A percentile compares a stretch with the other conserved stretches of the same genome.
These are phyloP conservation scores for Altica lythri DNA, from an alignment of 2,888 invertebrate genomes.

Conservation along the genomic window DNA sequence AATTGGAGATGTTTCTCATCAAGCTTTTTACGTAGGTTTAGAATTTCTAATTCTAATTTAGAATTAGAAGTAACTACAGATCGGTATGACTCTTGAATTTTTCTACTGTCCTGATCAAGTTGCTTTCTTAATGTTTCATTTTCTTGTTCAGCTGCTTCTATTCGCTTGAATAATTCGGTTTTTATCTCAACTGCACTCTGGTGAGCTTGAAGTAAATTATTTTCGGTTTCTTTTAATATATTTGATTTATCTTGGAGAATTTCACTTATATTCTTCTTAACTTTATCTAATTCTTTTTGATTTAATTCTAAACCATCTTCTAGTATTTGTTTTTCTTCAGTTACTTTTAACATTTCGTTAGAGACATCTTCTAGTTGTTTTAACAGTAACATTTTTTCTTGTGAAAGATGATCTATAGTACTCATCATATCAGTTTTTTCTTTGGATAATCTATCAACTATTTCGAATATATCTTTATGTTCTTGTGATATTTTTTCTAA, in stretches of 20 bases:
- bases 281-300: constrained; percentile 42
- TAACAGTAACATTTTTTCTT: constrained; percentile 22
- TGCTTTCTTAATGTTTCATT: constrained; percentile 33
- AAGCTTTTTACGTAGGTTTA: constrained; percentile 42
- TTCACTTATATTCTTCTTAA: constrained; percentile 44
- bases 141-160: constrained; percentile 41
- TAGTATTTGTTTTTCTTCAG: constrained; percentile 33
- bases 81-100: constrained; percentile 49
- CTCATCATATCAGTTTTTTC: constrained; percentile 32
- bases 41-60: constrained; percentile 50
- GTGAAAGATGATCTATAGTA: constrained; percentile 21
- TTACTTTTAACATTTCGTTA: constrained; percentile 21
- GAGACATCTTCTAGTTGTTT: constrained; percentile 19
- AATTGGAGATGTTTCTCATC: constrained; percentile 45
- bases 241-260: constrained; percentile 44
- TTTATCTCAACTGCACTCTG: constrained; percentile 43
- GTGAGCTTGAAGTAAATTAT: constrained; percentile 43
- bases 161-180: constrained; percentile 40
- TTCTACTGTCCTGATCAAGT: constrained; percentile 31
- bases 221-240: constrained; percentile 47
- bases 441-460: constrained; percentile 33
- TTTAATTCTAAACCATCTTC: constrained; percentile 33
- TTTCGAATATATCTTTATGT: constrained; percentile 33
- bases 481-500: constrained; percentile 29
- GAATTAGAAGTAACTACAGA: constrained; percentile 49